Evolutionary conservation across 2,888 invertebrate species (phyloP).

Genomic region (Trachelus iudaicus): DNA sequence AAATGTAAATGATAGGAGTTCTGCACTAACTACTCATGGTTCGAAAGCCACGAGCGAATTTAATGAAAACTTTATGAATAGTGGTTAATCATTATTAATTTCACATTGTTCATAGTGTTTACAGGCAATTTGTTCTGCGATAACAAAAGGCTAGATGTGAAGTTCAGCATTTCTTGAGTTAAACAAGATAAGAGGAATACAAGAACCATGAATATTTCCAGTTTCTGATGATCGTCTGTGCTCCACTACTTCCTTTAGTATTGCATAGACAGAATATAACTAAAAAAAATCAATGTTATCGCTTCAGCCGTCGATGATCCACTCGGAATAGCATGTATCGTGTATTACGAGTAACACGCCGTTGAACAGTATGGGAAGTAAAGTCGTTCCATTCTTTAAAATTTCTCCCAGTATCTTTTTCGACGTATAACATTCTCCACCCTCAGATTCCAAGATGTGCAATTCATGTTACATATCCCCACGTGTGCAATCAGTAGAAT

Average conservation of each 20-base stretch:
- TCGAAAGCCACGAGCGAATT: neutral
- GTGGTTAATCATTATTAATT: conserved; percentile 32
- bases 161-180: neutral
- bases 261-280: neutral
- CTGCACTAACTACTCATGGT: conserved; percentile 24
- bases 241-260: neutral
- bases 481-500: neutral
- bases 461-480: neutral
- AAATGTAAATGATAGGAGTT: conserved; percentile 26
- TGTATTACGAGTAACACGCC: neutral
- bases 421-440: neutral
- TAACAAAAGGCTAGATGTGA: neutral
- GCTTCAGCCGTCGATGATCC: neutral
- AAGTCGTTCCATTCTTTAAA: neutral
- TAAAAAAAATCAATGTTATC: neutral
- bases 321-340: neutral
- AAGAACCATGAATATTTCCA: neutral
- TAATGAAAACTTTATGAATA: conserved; percentile 19
- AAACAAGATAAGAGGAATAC: neutral
- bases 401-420: neutral
- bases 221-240: neutral
- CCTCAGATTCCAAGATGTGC: neutral
- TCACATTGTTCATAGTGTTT: conserved; percentile 26
- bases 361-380: neutral
- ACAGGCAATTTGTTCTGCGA: conserved; percentile 18